These are phyloP conservation scores for Eumaeus atala DNA, from an alignment of 1,140 invertebrate genomes.

Conservation along the genomic window DNA sequence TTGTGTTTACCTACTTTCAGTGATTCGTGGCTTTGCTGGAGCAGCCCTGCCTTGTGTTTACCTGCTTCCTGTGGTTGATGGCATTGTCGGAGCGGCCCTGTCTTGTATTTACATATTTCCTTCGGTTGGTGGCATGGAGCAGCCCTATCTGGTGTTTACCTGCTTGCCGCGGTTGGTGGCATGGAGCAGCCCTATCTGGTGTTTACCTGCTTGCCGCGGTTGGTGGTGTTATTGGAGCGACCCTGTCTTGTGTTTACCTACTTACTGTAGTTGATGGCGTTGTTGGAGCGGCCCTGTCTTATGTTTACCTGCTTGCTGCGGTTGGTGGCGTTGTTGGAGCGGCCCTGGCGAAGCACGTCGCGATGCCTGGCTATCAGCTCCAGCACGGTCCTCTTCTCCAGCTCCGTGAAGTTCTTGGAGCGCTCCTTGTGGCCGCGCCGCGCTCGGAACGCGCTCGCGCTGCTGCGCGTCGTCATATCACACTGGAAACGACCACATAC, in stretches of 20 bases:
- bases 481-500: constrained; percentile 30
- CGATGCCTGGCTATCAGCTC: constrained; percentile 67
- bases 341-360: constrained; percentile 67
- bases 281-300: no score
- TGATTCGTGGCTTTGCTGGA: no score
- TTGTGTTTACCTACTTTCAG: no score
- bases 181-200: not conserved
- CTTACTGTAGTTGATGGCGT: no score
- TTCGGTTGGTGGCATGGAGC: no score
- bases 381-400: constrained; percentile 68
- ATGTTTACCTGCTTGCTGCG: constrained; percentile 61
- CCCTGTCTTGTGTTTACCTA: constrained; percentile 36
- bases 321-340: constrained; percentile 72
- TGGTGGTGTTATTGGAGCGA: constrained; percentile 68
- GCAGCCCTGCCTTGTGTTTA: constrained; percentile 14
- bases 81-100: constrained; percentile 72
- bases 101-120: no score
- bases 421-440: constrained; percentile 69
- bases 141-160: no score
- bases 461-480: constrained; percentile 65
- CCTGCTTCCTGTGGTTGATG: constrained; percentile 70
- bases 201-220: constrained; percentile 62
- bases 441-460: constrained; percentile 46
- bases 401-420: constrained; percentile 70
- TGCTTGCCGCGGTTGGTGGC: no score